phyloP scores from a whole-genome alignment of 37 sponge, comb jelly and placozoan genomes.

The Spongilla lacustris region DNA sequence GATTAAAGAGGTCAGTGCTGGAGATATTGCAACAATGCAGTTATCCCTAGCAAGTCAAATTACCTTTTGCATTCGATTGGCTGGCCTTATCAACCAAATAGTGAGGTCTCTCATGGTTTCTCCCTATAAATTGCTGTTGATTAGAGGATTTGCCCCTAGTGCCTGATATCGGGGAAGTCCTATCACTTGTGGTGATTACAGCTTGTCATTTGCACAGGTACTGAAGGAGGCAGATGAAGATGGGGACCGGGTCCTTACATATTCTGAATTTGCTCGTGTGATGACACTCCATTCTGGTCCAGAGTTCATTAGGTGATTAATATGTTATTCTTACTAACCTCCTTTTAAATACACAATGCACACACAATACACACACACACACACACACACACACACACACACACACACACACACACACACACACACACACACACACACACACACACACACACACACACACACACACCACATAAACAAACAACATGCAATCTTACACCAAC shows the following conservation, averaged over 20 bases:
- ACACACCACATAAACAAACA: conserved; percentile 47
- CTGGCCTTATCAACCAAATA: too few species aligned
- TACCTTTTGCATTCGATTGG: too few species aligned
- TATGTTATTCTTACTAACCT: not conserved
- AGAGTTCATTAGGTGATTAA: conserved; percentile 20
- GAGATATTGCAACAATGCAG: too few species aligned
- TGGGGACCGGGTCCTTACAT: conserved; percentile 28
- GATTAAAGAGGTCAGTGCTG: not conserved
- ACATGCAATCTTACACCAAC: not conserved
- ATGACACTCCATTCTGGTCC: conserved; percentile 29
- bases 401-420: not conserved
- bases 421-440: conserved; percentile 56
- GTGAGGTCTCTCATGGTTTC: too few species aligned
- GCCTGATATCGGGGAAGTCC: too few species aligned
- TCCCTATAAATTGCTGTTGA: not conserved
- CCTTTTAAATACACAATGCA: not conserved
- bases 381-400: not conserved
- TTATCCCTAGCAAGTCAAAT: too few species aligned
- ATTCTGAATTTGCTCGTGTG: conserved; percentile 40
- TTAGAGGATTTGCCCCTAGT: not conserved
- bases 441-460: conserved; percentile 54
- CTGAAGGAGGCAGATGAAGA: conserved; percentile 39
- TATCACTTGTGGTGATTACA: not conserved
- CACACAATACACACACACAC: not conserved
- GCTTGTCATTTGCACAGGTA: not conserved